A percentile compares a stretch with the other conserved stretches of the same genome.
phyloP scores from a whole-genome alignment of 1,140 invertebrate genomes.

The Lucilia sericata region DNA sequence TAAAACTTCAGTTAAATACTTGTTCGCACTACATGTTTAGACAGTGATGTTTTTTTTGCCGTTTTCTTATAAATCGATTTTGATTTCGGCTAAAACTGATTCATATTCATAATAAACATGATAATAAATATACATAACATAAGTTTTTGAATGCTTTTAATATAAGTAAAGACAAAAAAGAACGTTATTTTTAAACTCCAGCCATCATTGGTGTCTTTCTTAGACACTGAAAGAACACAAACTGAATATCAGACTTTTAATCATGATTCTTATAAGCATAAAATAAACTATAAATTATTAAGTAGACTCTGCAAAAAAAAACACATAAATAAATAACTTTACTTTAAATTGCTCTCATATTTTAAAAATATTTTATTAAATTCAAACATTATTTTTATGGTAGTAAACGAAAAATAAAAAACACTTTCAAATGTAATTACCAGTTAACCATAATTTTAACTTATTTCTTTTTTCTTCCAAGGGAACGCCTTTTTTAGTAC shows the following conservation, averaged over 20 bases:
- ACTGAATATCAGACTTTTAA: neutral
- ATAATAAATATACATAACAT: slow-evolving; percentile 22
- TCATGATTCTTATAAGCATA: neutral
- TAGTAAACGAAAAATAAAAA: too few relatives aligned
- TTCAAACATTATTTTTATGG: too few relatives aligned
- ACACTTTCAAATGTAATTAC: too few relatives aligned
- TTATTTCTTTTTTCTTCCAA: too few relatives aligned
- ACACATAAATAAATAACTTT: neutral
- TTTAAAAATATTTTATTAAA: too few relatives aligned
- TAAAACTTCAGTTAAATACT: neutral
- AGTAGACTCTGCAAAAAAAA: neutral
- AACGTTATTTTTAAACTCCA: neutral
- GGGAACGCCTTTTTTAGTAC: too few relatives aligned
- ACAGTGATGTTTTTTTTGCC: neutral
- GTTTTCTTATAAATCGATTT: slow-evolving; percentile 9
- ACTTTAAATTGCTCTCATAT: too few relatives aligned
- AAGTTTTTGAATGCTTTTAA: slow-evolving; percentile 12
- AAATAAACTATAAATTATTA: neutral
- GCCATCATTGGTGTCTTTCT: neutral
- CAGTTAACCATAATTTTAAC: too few relatives aligned
- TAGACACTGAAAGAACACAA: neutral
- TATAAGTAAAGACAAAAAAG: neutral
- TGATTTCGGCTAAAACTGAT: slow-evolving; percentile 25
- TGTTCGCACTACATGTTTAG: neutral
- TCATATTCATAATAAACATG: slow-evolving; percentile 24